These are phyloP conservation scores for Spodoptera litura DNA, from an alignment of 1,140 invertebrate genomes.

Conservation along the genomic window DNA sequence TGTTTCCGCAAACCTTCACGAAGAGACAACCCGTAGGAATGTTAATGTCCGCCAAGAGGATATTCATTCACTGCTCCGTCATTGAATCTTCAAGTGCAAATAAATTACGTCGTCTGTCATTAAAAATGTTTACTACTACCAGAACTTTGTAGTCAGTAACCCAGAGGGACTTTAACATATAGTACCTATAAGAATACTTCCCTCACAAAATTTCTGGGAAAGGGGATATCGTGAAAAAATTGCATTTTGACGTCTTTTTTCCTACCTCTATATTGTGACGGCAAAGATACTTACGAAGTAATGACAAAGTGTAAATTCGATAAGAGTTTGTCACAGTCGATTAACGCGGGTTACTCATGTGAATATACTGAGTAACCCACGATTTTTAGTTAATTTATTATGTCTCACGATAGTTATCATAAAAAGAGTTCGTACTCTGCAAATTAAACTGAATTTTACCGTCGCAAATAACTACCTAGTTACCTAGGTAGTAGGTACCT, in stretches of 20 bases:
- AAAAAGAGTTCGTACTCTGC: no score
- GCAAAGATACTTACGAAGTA: no score
- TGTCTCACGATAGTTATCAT: no score
- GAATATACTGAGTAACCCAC: no score
- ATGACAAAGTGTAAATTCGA: no score
- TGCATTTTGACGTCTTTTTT: neutral
- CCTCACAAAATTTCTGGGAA: neutral
- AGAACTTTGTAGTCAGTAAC: neutral
- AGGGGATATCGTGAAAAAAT: no score
- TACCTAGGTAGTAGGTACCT: neutral
- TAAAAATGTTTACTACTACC: neutral
- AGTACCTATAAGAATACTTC: no score
- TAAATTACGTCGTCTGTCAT: neutral
- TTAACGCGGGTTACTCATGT: no score
- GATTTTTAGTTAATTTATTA: no score
- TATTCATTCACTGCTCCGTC: constrained; percentile 4
- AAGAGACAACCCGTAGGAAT: constrained; percentile 31
- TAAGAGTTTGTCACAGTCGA: no score
- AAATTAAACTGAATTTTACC: no score
- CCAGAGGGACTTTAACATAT: no score
- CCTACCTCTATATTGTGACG: neutral
- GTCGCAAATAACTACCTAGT: neutral
- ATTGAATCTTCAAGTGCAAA: neutral
- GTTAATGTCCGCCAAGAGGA: constrained; percentile 39
- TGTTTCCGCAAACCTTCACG: constrained; percentile 48